Base-by-base conservation (phyloP, 2,797 vertebrate species). In the Cephalopachus bancanus region DNA sequence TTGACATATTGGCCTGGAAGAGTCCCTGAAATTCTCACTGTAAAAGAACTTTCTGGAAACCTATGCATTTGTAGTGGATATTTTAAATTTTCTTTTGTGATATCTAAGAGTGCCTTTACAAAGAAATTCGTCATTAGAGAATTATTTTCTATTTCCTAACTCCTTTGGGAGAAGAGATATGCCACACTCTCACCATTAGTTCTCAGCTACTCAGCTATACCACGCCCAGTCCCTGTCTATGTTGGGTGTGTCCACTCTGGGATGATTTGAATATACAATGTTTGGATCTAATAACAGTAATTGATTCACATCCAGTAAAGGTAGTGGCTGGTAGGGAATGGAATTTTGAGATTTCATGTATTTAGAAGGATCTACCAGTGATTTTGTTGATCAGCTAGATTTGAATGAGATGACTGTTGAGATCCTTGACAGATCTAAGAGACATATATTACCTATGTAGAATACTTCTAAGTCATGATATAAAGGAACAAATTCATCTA, bases 11-110 rank as follows among this genome's bases (percentile, higher is more conserved):
- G 28, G 1, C 15, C 19, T 62, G 6, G 49, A 64, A 74, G 22
- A 37, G 12, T 37, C 22, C 79, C 60, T n/a, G 8, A 92, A 84
- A 89, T 89, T 76, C 69, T 90, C 26, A 17, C 20, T 24, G 26
- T 49, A 12, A 12, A 67, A 9, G 64, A 4, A 49, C 64, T 74
- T 67, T 71, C 67, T 67, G 37, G 51, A 83, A 78, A 49, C 4
- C 0, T 59, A 28, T 15, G 19, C 37, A n/a, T 44, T 89, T 62
- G 93, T 57, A 83, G 37, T 60, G 24, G 12, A 8, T 37, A 30
- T 59, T 76, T 91, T 55, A 53, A 74, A 7, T 65, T 55, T 91
- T 79, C 90, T 59, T 26, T 69, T 80, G n/a, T 14, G 14, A 26
- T 51, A 16, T n/a, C 69, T 69, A 17, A 59, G 20, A 81, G 24